A percentile compares a stretch with the other conserved stretches of the same genome.
Evolutionary conservation across 1,140 invertebrate species (phyloP).

Genomic region (Sitophilus oryzae): DNA sequence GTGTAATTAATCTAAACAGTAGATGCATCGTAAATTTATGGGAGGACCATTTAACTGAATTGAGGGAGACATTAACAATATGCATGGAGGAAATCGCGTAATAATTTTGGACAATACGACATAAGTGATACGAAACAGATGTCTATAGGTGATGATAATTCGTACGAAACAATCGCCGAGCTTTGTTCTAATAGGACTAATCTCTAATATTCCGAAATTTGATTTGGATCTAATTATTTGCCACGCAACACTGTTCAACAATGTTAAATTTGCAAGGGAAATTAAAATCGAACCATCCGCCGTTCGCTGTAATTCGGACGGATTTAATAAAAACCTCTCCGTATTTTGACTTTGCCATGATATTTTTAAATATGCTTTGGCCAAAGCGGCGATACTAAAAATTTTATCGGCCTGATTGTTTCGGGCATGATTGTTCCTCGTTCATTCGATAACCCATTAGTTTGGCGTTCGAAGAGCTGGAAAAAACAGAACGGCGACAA

Average conservation of each 20-base stretch:
- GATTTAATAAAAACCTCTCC: conserved; percentile 12
- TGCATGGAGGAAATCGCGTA: conserved; percentile 9
- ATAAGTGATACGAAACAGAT: conserved; percentile 19
- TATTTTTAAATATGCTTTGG: conserved; percentile 7
- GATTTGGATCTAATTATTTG: conserved; percentile 15
- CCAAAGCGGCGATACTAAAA: conserved; percentile 4
- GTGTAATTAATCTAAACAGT: neutral
- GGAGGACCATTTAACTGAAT: conserved; percentile 17
- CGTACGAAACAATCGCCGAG: neutral
- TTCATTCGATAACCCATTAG: conserved; percentile 6
- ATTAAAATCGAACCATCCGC: conserved; percentile 3
- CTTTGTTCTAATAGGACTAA: conserved; percentile 1
- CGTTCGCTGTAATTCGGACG: conserved; percentile 7
- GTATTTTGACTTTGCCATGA: conserved; percentile 8
- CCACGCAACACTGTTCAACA: conserved; percentile 10
- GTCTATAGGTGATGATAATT: conserved; percentile 19
- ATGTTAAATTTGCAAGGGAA: conserved; percentile 14
- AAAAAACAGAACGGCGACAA: neutral
- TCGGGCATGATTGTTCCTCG: conserved; percentile 4
- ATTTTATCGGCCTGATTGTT: conserved; percentile 7
- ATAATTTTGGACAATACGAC: conserved; percentile 20
- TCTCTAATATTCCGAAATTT: conserved; percentile 13
- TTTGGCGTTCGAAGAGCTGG: neutral
- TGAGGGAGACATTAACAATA: conserved; percentile 19
- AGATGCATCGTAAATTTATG: conserved; percentile 8